Conservation (phyloP, 2,888 invertebrate species). For the Morpho deidamia region DNA sequence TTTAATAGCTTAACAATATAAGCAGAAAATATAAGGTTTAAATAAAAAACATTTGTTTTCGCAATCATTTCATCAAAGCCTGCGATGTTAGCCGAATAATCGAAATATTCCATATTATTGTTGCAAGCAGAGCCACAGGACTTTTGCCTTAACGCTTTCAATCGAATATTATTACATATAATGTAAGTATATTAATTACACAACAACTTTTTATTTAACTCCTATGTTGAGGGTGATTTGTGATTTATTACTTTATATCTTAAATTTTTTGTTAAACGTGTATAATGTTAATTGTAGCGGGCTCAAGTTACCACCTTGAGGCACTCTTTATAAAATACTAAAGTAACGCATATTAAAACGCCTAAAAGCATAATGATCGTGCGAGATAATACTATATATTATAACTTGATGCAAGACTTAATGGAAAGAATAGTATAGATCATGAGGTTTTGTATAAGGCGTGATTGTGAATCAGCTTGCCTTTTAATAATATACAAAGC, state of each 20-base stretch:
- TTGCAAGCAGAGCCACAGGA: not conserved
- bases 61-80: too few species aligned
- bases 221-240: slow-evolving; percentile 14
- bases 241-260: not conserved
- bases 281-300: not conserved
- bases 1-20: too few species aligned
- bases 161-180: slow-evolving; percentile 10
- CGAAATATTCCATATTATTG: slow-evolving; percentile 28
- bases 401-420: too few species aligned
- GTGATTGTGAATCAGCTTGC: too few species aligned
- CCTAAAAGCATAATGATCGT: too few species aligned
- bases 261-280: not conserved
- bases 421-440: too few species aligned
- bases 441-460: too few species aligned
- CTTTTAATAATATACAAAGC: too few species aligned
- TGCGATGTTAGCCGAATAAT: not conserved
- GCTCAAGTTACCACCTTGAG: not conserved
- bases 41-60: too few species aligned
- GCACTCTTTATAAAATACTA: not conserved
- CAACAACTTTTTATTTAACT: slow-evolving; percentile 23
- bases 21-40: too few species aligned
- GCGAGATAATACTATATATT: too few species aligned
- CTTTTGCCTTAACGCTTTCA: not conserved
- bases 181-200: slow-evolving; percentile 18
- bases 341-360: too few species aligned